Conservation (phyloP, 2,113 vertebrate genomes). For the Gadus chalcogrammus region DNA sequence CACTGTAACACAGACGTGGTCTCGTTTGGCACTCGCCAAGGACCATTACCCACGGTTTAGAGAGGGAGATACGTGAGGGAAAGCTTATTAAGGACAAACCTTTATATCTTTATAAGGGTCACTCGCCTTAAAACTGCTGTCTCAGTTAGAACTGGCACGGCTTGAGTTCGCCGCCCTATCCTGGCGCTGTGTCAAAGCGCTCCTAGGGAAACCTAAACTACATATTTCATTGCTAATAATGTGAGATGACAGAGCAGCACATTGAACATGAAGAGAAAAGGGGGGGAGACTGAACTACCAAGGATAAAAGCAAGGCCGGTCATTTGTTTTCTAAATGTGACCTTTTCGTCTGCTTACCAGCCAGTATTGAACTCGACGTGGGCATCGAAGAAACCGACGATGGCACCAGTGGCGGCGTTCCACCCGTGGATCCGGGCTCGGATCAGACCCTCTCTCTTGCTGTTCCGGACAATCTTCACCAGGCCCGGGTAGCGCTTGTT, state of each 20-base stretch:
- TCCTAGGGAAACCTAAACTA: slow-evolving; percentile 16
- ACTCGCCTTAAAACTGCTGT: slow-evolving; percentile 32
- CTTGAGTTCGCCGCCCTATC: not conserved
- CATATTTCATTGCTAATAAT: slow-evolving; percentile 34
- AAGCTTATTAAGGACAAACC: slow-evolving; percentile 45
- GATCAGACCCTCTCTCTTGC: slow-evolving; percentile 89
- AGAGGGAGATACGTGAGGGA: slow-evolving; percentile 19
- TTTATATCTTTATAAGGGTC: slow-evolving; percentile 43
- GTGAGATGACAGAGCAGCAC: slow-evolving; percentile 31
- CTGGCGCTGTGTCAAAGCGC: slow-evolving; percentile 27
- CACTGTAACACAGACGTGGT: slow-evolving; percentile 33
- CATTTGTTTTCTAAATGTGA: slow-evolving; percentile 29
- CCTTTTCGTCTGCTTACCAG: slow-evolving; percentile 79
- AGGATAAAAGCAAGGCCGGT: slow-evolving; percentile 10
- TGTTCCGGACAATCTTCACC: slow-evolving; percentile 94
- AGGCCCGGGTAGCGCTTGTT: slow-evolving; percentile 90
- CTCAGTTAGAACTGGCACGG: slow-evolving; percentile 36
- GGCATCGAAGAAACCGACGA: slow-evolving; percentile 95
- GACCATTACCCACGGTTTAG: slow-evolving; percentile 28
- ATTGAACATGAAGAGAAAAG: slow-evolving; percentile 29
- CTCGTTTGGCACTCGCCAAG: slow-evolving; percentile 23
- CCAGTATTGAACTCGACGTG: slow-evolving; percentile 95
- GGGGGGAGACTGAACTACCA: not conserved
- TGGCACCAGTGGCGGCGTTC: slow-evolving; percentile 86
- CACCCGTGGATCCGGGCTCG: slow-evolving; percentile 95